Conservation (phyloP, 2,113 vertebrate genomes). For the Petrocephalus microphthalmus region DNA sequence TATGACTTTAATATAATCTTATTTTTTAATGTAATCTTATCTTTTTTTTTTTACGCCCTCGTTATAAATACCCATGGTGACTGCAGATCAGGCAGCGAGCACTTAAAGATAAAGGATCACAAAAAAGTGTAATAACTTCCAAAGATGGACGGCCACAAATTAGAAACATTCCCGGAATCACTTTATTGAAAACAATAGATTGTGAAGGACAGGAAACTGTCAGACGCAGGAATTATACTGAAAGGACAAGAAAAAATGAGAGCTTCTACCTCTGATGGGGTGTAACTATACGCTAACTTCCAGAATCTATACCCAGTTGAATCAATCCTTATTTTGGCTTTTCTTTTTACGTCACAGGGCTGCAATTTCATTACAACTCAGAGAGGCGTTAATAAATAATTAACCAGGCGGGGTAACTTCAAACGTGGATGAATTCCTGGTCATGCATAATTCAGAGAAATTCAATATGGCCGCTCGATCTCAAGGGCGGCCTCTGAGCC, state of each 20-base stretch:
- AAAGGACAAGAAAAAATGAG: too few species aligned
- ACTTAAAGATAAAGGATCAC: background rate
- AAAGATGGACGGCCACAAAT: background rate
- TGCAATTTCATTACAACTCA: slow-evolving; percentile 18
- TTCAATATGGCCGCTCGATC: background rate
- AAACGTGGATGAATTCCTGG: slow-evolving; percentile 22
- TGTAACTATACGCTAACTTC: background rate
- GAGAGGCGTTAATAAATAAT: slow-evolving; percentile 14
- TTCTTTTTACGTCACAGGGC: slow-evolving; percentile 15
- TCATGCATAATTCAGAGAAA: slow-evolving; percentile 21
- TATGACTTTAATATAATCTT: background rate
- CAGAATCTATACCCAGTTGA: background rate
- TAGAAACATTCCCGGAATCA: background rate
- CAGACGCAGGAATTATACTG: too few species aligned
- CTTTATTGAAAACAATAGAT: slow-evolving; percentile 6
- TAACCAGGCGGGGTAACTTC: slow-evolving; percentile 16
- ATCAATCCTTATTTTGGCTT: slow-evolving; percentile 11
- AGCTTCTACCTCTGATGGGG: background rate
- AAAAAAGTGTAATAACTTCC: background rate
- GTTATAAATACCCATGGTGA: background rate
- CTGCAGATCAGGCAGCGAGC: background rate
- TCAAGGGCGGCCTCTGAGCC: slow-evolving; percentile 1
- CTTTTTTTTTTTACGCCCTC: background rate
- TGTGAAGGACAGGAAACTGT: background rate
- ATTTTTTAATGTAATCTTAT: background rate